phyloP scores from a whole-genome alignment of 2,888 invertebrate genomes.

The Flexamia atlantica region DNA sequence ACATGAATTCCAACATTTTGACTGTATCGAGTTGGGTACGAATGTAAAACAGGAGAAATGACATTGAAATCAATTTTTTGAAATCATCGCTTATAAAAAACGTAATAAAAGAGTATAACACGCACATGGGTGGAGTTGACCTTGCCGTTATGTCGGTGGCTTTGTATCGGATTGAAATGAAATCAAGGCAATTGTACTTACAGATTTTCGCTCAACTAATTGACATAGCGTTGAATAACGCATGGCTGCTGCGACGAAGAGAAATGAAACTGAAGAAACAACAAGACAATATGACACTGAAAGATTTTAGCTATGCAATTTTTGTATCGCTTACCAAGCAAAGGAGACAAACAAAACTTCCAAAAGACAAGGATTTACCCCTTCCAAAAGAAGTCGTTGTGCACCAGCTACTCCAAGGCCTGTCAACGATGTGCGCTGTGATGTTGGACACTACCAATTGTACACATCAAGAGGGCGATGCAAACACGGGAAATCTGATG shows the following conservation, averaged over 20 bases:
- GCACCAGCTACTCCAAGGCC: slow-evolving; percentile 25
- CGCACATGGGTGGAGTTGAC: slow-evolving; percentile 3
- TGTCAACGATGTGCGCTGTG: neutral
- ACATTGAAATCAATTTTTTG: no score
- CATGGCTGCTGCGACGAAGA: slow-evolving; percentile 3
- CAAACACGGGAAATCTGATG: slow-evolving; percentile 38
- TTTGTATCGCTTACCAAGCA: slow-evolving; percentile 7
- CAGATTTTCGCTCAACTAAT: slow-evolving; percentile 7
- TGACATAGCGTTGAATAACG: slow-evolving; percentile 16
- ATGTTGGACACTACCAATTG: slow-evolving; percentile 29
- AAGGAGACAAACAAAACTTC: neutral
- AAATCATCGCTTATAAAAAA: no score
- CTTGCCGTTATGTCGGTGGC: slow-evolving; percentile 9
- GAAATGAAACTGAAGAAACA: slow-evolving; percentile 1
- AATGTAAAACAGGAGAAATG: no score
- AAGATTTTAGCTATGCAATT: neutral
- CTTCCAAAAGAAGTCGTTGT: neutral
- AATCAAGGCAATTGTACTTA: neutral
- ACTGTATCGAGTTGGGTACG: no score
- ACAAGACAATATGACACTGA: neutral
- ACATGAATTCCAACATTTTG: no score
- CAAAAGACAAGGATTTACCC: neutral
- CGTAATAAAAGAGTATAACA: slow-evolving; percentile 31
- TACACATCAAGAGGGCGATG: slow-evolving; percentile 43
- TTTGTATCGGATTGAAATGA: slow-evolving; percentile 6